A percentile compares a stretch with the other conserved stretches of the same genome.
phyloP scores from a whole-genome alignment of 2,797 vertebrate genomes.

The Microhierax caerulescens region DNA sequence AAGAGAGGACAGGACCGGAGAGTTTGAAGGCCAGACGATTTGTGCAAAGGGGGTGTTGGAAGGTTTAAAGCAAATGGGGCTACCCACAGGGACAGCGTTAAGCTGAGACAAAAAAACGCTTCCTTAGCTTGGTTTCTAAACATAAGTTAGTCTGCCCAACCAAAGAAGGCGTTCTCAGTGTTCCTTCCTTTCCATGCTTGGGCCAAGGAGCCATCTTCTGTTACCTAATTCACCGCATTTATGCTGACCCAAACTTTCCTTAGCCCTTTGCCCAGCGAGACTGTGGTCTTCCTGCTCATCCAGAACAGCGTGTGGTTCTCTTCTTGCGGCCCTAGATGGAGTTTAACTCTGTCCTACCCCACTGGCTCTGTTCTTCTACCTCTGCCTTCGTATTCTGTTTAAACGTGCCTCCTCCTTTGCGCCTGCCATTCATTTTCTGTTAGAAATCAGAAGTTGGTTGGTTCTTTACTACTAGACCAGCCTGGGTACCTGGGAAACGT shows the following conservation, averaged over 20 bases:
- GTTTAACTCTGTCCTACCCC: background rate
- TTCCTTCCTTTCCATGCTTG: background rate
- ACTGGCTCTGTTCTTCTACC: background rate
- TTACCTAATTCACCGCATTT: background rate
- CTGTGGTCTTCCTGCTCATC: background rate
- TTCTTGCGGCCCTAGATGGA: background rate
- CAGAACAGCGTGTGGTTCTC: background rate
- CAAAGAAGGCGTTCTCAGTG: slow-evolving; percentile 10
- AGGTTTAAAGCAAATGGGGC: slow-evolving; percentile 4
- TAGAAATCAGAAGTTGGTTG: background rate
- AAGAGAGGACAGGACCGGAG: background rate
- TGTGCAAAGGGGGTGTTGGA: slow-evolving; percentile 19
- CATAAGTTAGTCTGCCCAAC: background rate
- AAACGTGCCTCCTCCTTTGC: background rate
- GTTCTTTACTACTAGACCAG: background rate
- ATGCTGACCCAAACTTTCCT: background rate
- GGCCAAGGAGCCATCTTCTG: background rate
- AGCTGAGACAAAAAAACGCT: background rate
- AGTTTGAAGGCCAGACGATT: slow-evolving; percentile 16
- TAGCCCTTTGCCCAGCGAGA: background rate
- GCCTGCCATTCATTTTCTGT: background rate
- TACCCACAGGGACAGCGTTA: slow-evolving; percentile 15
- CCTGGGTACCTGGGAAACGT: background rate
- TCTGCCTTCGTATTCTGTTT: background rate
- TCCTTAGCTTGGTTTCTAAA: slow-evolving; percentile 12